Evolutionary conservation across 37 sponge, comb jelly and placozoan species (phyloP).

Genomic region (Ianthella basta): DNA sequence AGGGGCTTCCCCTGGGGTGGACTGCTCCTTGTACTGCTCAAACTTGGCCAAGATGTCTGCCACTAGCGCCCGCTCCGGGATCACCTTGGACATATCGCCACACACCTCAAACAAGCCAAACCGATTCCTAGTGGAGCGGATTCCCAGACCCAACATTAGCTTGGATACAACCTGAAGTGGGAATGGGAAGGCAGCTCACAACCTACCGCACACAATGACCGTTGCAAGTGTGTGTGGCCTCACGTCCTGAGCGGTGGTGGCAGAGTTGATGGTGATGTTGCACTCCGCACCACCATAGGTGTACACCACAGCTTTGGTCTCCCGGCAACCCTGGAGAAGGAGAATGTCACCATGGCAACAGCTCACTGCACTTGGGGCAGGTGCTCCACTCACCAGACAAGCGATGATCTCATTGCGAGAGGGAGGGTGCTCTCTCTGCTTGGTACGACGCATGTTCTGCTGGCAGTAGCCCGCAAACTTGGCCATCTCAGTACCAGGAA

Average conservation of each 20-base stretch:
- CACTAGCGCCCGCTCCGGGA: constrained; percentile 79
- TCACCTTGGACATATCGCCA: constrained; percentile 65
- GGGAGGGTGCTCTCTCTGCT: constrained; percentile 71
- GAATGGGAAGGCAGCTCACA: neutral
- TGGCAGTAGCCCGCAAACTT: constrained; percentile 81
- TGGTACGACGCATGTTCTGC: constrained; percentile 63
- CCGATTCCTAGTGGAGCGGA: constrained; percentile 58
- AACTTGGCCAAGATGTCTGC: constrained; percentile 93
- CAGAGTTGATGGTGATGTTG: constrained; percentile 75
- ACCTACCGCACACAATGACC: neutral
- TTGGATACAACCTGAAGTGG: constrained; percentile 74
- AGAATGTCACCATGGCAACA: constrained; percentile 7
- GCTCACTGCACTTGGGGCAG: neutral
- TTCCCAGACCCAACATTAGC: constrained; percentile 73
- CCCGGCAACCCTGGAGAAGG: constrained; percentile 68
- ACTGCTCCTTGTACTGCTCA: constrained; percentile 63
- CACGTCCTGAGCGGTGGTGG: constrained; percentile 86
- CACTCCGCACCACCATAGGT: constrained; percentile 85
- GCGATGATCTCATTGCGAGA: constrained; percentile 82
- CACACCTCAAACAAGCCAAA: constrained; percentile 94
- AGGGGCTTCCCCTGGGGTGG: constrained; percentile 30
- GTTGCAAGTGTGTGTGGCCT: neutral
- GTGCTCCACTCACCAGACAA: constrained; percentile 60
- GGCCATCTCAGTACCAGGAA: constrained; percentile 82
- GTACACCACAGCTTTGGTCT: constrained; percentile 65